A percentile compares a stretch with the other conserved stretches of the same genome.
phyloP scores from a whole-genome alignment of 2,888 invertebrate species.

The Pseudococcus longispinus region DNA sequence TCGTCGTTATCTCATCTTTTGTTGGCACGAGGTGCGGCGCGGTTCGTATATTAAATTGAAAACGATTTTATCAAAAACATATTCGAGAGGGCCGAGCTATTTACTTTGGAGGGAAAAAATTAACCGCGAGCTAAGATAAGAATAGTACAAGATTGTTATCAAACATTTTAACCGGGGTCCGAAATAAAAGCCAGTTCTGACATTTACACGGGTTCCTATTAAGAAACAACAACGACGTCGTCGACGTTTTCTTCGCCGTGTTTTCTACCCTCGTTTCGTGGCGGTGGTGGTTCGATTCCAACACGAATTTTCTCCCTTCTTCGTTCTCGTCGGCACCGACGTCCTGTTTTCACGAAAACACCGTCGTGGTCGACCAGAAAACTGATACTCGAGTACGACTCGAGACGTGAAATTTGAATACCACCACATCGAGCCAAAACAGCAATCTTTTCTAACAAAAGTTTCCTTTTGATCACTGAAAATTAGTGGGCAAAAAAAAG shows the following conservation, averaged over 20 bases:
- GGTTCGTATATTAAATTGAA: neutral
- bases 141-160: conserved; percentile 33
- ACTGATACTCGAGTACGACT: neutral
- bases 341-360: neutral
- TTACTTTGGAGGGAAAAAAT: conserved; percentile 3
- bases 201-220: conserved; percentile 17
- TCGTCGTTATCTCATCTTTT: neutral
- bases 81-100: neutral
- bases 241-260: neutral
- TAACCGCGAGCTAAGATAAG: neutral
- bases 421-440: neutral
- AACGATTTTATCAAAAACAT: conserved; percentile 27
- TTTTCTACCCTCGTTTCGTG: neutral
- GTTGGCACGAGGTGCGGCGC: neutral
- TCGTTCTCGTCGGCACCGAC: neutral
- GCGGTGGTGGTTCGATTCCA: neutral
- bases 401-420: neutral
- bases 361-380: neutral
- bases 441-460: neutral
- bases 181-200: conserved; percentile 3
- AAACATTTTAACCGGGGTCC: neutral
- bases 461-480: neutral
- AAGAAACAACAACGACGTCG: neutral
- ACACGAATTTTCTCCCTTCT: neutral
- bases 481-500: neutral